A percentile compares a stretch with the other conserved stretches of the same genome.
Conservation (phyloP, 2,888 invertebrate species). For the Stegana nigrithorax region DNA sequence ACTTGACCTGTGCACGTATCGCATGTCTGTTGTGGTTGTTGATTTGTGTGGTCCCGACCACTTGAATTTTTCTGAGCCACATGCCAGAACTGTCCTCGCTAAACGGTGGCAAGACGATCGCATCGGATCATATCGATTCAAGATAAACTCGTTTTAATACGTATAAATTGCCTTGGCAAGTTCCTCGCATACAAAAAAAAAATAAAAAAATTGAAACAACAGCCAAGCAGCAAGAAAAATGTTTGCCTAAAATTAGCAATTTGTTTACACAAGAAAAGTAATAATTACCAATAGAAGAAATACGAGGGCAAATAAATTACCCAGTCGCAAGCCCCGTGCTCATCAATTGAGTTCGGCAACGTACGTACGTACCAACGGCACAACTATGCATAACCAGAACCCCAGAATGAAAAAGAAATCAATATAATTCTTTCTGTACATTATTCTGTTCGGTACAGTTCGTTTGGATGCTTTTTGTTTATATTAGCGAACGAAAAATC, state of each 20-base stretch:
- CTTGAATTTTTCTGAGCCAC: slow-evolving; percentile 20
- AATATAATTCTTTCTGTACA: no score
- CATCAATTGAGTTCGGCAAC: not conserved
- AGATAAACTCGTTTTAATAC: no score
- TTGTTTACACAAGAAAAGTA: slow-evolving; percentile 56
- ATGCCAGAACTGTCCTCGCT: no score
- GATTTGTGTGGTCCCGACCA: slow-evolving; percentile 6
- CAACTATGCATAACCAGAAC: no score
- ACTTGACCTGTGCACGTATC: slow-evolving; percentile 29
- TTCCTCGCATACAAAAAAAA: no score
- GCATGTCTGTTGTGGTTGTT: slow-evolving; percentile 1
- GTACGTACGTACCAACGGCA: not conserved
- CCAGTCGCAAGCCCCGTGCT: not conserved
- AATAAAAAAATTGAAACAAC: not conserved
- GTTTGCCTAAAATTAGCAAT: slow-evolving; percentile 49
- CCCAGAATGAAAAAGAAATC: no score
- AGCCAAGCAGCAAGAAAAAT: not conserved
- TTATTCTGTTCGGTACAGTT: no score
- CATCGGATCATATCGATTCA: not conserved
- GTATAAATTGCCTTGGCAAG: no score
- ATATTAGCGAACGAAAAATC: not conserved
- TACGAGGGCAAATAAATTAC: slow-evolving; percentile 18
- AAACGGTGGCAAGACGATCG: not conserved
- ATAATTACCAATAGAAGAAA: slow-evolving; percentile 54
- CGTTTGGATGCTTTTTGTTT: no score